Evolutionary conservation across 2,888 invertebrate genomes (phyloP).

Genomic region (Blastobasis lacticolella): DNA sequence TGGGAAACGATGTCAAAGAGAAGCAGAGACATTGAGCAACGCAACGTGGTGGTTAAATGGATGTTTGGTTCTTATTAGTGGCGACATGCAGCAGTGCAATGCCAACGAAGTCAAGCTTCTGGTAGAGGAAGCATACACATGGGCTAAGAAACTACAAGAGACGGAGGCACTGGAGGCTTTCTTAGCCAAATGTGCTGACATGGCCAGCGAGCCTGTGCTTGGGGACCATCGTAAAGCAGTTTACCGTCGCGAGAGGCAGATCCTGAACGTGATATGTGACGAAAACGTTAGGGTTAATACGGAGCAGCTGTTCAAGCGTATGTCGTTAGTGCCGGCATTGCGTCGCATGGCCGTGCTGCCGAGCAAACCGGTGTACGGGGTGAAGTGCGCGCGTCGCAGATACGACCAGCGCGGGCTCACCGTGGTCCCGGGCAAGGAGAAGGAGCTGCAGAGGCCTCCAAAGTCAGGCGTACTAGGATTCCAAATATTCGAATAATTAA

Average conservation of each 20-base stretch:
- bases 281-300: slow-evolving; percentile 44
- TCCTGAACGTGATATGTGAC: slow-evolving; percentile 42
- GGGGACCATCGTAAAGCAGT: slow-evolving; percentile 56
- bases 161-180: slow-evolving; percentile 58
- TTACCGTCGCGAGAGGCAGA: slow-evolving; percentile 46
- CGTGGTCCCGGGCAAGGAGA: slow-evolving; percentile 49
- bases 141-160: slow-evolving; percentile 53
- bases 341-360: slow-evolving; percentile 57
- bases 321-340: slow-evolving; percentile 53
- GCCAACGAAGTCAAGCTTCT: slow-evolving; percentile 58
- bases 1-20: slow-evolving; percentile 58
- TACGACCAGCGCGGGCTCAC: slow-evolving; percentile 51
- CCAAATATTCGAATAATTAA: slow-evolving; percentile 41
- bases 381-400: slow-evolving; percentile 38
- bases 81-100: slow-evolving; percentile 66
- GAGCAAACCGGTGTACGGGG: slow-evolving; percentile 23
- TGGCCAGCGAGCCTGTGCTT: slow-evolving; percentile 42
- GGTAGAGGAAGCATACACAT: slow-evolving; percentile 59
- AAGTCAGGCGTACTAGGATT: slow-evolving; percentile 43
- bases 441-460: slow-evolving; percentile 41
- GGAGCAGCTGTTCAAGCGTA: slow-evolving; percentile 54
- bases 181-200: slow-evolving; percentile 50
- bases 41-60: slow-evolving; percentile 64
- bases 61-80: slow-evolving; percentile 57
- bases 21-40: slow-evolving; percentile 50